Evolutionary conservation across 2,888 invertebrate genomes (phyloP), one percentile per base, ranked within the genome.

Genomic region (Brachyopa scutellaris): DNA sequence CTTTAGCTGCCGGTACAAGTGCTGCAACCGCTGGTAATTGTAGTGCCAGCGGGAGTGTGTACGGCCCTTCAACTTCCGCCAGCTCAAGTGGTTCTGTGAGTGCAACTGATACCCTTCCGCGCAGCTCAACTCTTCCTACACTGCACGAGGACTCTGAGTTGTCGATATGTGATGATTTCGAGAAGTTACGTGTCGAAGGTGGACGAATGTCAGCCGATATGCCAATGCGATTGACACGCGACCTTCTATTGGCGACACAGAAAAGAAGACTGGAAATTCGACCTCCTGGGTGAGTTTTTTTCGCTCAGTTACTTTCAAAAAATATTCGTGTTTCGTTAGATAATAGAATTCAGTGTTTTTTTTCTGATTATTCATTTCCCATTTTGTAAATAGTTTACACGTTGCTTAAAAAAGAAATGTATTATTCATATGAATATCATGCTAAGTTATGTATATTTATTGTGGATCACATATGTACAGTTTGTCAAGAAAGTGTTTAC

Each of bases 71-170:
- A 66, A 90, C 90, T 31, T 89, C 90, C 33, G 89, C 90, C 31
- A 90, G 90, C 84, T 90, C 90, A 17, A 90, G 90, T 84, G 91
- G 90, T 9, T 89, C 90, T 36, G 88, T 90, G 61, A 90, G 90
- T 86, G 90, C 90, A 64, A 90, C 90, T 42, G 90, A 90, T 78
- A 90, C 92, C 67, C 88, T 92, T 79, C 92, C 92, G 57, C 91
- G 92, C 85, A 91, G 92, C 82, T 92, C 91, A 80, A 92, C 92
- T 84, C 92, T 97, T 87, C 97, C 97, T 13, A 97, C 97, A 4
- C 92, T 97, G 47, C 96, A 96, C 90, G 97, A 97, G 91, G 97
- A 97, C 87, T 92, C 94, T 88, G 96, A 96, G 91, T 92, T 95
- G 86, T 89, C 89, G 61, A 87, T 90, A 88, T 92, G 87, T 82